Base-by-base conservation (phyloP, 2,113 vertebrate species). In the Triplophysa tibetana region DNA sequence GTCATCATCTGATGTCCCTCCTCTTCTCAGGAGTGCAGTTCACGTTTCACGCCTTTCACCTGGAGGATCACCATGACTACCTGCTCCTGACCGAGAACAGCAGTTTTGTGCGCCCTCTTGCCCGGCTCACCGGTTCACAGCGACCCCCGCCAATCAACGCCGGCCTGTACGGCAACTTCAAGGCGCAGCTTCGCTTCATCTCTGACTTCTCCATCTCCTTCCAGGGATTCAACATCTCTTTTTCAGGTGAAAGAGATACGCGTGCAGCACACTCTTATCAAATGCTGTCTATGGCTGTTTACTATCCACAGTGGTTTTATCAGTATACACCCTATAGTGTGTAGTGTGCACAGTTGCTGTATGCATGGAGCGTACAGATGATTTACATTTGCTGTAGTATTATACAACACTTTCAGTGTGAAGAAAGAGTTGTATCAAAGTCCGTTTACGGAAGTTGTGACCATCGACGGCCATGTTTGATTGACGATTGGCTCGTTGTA, bases 51-150 rank as follows among this genome's bases (percentile, higher is more conserved):
- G 90, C 90, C 75, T 93, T 93, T 84, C 91, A 93, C 85, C 82
- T 93, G 86, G 92, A 93, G 86, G 92, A 93, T 79, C 92, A 93
- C 78, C 92, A 93, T 69, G 92, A 93, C 87, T 93, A 93, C 89
- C 92, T 93, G 41, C 89, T 92, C 81, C 88, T 93, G 87, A 93
- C 92, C 8, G 92, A 93, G 86, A 93, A 93, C 11, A 87, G 90
- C 83, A 93, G 90, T 86, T 93, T 93, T 12, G 86, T 82, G 60
- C 91, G 90, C 74, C 92, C 92, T 2, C 85, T 93, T 67, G 91
- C 91, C 48, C 91, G 92, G 21, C 92, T 93, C 81, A 93, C 92
- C 0, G 92, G 92, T 65, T 88, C 91, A 2, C 91, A 92, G 77
- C 88, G 85, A 62, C 92, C 91, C 11, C 78, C 86, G 0, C 75